Evolutionary conservation across 2,888 invertebrate genomes (phyloP).

Genomic region (Eupithecia subumbrata): DNA sequence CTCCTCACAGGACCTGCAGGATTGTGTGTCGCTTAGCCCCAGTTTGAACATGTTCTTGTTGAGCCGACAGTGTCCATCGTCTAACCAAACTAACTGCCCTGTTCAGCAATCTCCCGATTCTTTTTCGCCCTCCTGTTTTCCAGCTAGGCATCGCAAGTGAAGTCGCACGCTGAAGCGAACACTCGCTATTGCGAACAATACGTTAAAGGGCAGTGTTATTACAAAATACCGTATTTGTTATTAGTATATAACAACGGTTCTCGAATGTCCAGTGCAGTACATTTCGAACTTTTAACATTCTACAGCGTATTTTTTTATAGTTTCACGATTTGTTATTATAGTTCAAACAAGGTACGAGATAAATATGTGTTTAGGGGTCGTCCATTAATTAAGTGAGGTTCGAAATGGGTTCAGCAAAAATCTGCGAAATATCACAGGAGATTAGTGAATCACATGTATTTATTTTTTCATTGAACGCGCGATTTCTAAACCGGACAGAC

Average conservation of each 20-base stretch:
- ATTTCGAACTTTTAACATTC: conserved; percentile 36
- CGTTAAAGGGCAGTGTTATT: conserved; percentile 21
- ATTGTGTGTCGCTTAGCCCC: no score
- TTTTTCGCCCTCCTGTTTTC: neutral
- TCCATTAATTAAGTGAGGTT: no score
- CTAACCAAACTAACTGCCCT: neutral
- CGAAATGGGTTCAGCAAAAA: no score
- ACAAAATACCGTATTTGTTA: neutral
- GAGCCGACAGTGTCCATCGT: no score
- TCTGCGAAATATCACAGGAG: no score
- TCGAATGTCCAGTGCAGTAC: conserved; percentile 47
- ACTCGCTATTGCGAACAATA: conserved; percentile 12
- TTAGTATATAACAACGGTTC: conserved; percentile 44
- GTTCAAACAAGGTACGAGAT: neutral
- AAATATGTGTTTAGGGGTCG: neutral
- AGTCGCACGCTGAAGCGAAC: neutral
- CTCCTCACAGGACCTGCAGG: no score
- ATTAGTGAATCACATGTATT: no score
- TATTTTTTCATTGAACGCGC: no score
- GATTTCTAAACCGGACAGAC: no score
- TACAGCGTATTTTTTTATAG: neutral
- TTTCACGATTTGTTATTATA: neutral
- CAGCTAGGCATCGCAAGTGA: neutral
- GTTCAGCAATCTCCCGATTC: neutral
- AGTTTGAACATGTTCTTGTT: no score